Base-by-base conservation (phyloP, 1,140 invertebrate genomes). In the Tetramorium alpestre region DNA sequence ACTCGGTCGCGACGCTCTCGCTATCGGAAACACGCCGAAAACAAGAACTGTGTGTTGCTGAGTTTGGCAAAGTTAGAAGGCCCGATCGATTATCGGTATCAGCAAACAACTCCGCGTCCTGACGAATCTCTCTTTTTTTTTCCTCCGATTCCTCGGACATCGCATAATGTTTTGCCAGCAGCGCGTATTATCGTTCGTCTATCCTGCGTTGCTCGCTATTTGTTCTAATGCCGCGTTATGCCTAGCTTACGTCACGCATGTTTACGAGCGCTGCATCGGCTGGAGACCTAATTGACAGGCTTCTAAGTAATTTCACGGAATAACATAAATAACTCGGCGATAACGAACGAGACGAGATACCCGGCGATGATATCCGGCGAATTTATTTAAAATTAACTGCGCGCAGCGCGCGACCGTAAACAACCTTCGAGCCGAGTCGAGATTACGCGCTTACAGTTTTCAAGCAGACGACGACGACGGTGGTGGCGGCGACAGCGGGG, bases 371-470 rank as follows among this genome's bases (percentile, higher is more conserved):
- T 72, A 88, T 88, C 87, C 44, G 47, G 77, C 77, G 22, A 28
- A 41, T 69, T 47, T 41, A 58, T 86, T 78, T 64, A 76, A 90
- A 88, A 75, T 86, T 82, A 85, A 64, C 58, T 69, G 84, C 73
- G 72, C 58, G 75, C 58, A 33, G 25, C 28, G 72, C 38, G 78
- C 60, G 41, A 76, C 65, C 51, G 85, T 92, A 92, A 91, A 91
- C 91, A 92, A 92, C 89, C 91, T 91, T 87, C 86, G 89, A 80
- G 76, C 62, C 80, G 64, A 62, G 69, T 51, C 85, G 85, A 80
- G 89, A 86, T 85, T 89, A 89, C 89, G 80, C 33, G 64, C 77
- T 72, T 44, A 56, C 69, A 28, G 69, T 80, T 85, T 78, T 64
- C 44, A 64, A 81, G 44, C 41, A 58, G n/a, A 64, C 56, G 69